These are phyloP conservation scores for Enteromius unitaeniatus DNA, from an alignment of 2,797 vertebrate genomes.

Conservation along the genomic window DNA sequence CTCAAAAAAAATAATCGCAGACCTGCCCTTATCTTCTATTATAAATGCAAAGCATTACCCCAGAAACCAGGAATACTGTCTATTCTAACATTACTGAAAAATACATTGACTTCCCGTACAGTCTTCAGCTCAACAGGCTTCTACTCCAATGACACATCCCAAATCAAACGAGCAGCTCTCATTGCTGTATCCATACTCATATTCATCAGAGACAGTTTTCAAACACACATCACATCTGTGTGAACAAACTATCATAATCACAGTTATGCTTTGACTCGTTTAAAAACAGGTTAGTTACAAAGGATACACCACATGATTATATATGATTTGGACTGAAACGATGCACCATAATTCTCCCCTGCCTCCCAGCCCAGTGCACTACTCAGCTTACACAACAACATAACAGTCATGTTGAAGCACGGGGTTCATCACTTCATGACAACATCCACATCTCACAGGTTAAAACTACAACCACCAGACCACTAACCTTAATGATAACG, in stretches of 20 bases:
- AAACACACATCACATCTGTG: not conserved
- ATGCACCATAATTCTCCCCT: conserved; percentile 3
- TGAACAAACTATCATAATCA: not conserved
- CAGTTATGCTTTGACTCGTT: not conserved
- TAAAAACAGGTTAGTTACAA: conserved; percentile 1
- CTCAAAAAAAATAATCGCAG: not conserved
- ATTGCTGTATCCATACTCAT: conserved; percentile 6
- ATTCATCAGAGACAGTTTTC: not conserved
- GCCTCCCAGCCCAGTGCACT: not conserved
- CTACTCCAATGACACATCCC: not conserved
- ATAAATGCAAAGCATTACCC: not conserved
- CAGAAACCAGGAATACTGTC: not conserved
- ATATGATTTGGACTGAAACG: not conserved
- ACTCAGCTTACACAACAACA: not conserved
- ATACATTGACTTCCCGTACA: not conserved
- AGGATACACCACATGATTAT: not conserved
- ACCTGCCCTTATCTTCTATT: not conserved
- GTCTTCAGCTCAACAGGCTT: not conserved
- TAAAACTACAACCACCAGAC: not conserved
- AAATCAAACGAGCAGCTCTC: not conserved
- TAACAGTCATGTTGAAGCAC: not conserved
- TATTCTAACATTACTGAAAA: not conserved
- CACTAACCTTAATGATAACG: not conserved
- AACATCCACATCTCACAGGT: not conserved
- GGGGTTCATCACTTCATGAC: not conserved